Evolutionary conservation across 2,797 vertebrate species (phyloP), one percentile per base, ranked within the genome.

Genomic region (Schizopygopsis malacanthus): DNA sequence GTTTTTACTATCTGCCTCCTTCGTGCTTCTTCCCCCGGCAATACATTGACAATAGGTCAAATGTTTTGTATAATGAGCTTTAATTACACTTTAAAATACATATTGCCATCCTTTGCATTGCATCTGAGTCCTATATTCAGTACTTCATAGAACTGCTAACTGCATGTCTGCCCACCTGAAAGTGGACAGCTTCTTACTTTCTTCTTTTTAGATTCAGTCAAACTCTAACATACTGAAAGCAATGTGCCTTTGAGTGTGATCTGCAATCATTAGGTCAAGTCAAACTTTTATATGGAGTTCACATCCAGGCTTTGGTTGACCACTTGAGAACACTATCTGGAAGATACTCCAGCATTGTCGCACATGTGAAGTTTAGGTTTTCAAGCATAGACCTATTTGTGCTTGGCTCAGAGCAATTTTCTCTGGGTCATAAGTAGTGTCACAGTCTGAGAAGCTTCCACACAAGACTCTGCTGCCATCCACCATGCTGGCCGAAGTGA

Each of bases 201-300:
- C 50, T 63, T 63, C 13, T 43, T 43, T 82, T 61, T 4, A 59
- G 7, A 72, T 72, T 73, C 37, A 70, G 39, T 43, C 47, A 70
- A 37, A 43, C n/a, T 45, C 39, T 45, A 41, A 20, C 9, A 65
- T 25, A 50, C 41, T 61, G 81, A 71, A 72, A 59, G 50, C 22
- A 33, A 25, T 15, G 39, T 8, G 56, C 28, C 75, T 71, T n/a
- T 71, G 50, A 43, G 83, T 61, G 56, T n/a, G 10, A 61, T 61
- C 52, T 72, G 50, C 54, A 43, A 45, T 82, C 39, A 33, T 82
- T 45, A 61, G 70, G 54, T 73, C 52, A 45, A 82, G 81, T 73
- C 39, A 56, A 16, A 71, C 6, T 61, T 61, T 45, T 82, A 11
- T 82, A 71, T 81, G 52, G 10, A 73, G 69, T 45, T 82, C 54